Percentiles rank a stretch among this genome's conserved stretches.
phyloP scores from a whole-genome alignment of 2,888 invertebrate species.

The Taenaris catops region DNA sequence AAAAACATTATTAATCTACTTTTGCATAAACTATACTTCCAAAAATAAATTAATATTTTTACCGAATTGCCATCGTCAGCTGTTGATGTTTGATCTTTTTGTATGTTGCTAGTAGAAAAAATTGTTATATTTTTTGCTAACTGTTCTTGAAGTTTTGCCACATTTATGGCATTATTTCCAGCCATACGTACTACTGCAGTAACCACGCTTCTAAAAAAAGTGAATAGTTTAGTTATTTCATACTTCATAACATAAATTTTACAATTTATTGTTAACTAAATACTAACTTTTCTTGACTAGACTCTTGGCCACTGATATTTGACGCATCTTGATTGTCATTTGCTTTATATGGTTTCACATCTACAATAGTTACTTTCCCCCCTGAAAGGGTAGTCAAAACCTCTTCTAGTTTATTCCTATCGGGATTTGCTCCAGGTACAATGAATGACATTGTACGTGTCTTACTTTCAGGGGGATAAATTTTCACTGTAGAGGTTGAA shows the following conservation, averaged over 20 bases:
- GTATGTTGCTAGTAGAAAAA: conserved; percentile 51
- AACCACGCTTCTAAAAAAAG: conserved; percentile 83
- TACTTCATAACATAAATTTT: no score
- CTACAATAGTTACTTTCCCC: conserved; percentile 87
- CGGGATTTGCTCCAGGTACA: conserved; percentile 87
- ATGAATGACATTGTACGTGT: conserved; percentile 90
- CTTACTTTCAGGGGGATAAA: conserved; percentile 88
- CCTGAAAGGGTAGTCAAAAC: conserved; percentile 89
- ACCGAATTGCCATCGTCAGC: conserved; percentile 47
- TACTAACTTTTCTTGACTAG: conserved; percentile 79
- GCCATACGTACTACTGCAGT: conserved; percentile 85
- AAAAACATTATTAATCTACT: conserved; percentile 3
- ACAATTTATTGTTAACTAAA: no score
- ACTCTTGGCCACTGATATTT: conserved; percentile 68
- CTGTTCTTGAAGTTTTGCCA: conserved; percentile 85
- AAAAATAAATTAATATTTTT: no score
- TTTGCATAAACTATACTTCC: no score
- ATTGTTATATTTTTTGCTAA: conserved; percentile 67
- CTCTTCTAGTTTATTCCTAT: conserved; percentile 86
- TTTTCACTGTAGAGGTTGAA: conserved; percentile 85
- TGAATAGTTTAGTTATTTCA: no score
- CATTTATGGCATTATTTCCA: conserved; percentile 83
- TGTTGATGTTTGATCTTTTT: conserved; percentile 33
- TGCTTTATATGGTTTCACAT: conserved; percentile 84
- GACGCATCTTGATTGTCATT: conserved; percentile 77